Evolutionary conservation across 2,113 vertebrate genomes (phyloP), one percentile per base, ranked within the genome.

Genomic region (Azemiops feae): DNA sequence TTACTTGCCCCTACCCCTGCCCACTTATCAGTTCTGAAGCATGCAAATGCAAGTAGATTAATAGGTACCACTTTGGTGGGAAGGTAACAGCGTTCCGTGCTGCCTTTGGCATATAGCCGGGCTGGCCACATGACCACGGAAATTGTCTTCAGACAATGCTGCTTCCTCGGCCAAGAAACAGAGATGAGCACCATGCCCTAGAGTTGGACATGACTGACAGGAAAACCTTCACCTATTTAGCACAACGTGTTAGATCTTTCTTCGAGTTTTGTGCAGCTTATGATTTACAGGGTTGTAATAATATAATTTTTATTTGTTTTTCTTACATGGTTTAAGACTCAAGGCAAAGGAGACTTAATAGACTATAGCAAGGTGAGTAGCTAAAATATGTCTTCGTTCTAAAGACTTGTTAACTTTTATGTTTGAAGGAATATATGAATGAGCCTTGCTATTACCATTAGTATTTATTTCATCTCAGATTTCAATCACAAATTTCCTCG

Each of bases 301-400:
- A 50, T 57, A 14, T 86, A 30, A 74, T 8, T 87, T 94, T 94
- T 94, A 95, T 34, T 92, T 60, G 94, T 89, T 91, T 12, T 95
- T 91, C 96, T 97, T 95, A 57, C 94, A 4, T 52, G 88, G 23
- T 97, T 97, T 91, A 97, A 99, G 99, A 98, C 97, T 89, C 98
- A 97, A 97, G 97, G 97, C 90, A 97, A 97, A 94, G 98, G 98
- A 95, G 98, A 97, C 94, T 95, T 98, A 87, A 91, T 97, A 92
- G 98, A 99, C 97, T 99, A 98, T 93, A 96, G 98, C 60, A 98
- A 99, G 98, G 99, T 99, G 95, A 95, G 98, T 96, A 88, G 85
- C 96, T 96, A 88, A 52, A 54, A 96, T 96, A 50, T 58, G 88
- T 88, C 89, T 11, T 89, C 93, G 30, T 87, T 93, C 94, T 92